Evolutionary conservation across 2,888 invertebrate species (phyloP), one percentile per base, ranked within the genome.

Genomic region (Sinopyrophorus schimmeli): DNA sequence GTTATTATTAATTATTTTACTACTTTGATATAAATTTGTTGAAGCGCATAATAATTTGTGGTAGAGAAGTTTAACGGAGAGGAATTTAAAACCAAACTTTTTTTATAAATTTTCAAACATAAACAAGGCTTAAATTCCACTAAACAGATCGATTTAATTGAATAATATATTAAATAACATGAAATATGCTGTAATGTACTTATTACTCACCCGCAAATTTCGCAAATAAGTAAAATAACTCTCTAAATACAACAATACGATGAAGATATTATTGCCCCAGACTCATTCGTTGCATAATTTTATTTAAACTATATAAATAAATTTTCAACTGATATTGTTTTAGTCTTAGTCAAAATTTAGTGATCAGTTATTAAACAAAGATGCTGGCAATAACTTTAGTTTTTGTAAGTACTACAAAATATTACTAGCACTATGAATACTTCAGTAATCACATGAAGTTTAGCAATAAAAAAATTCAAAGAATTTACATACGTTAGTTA

Each of bases 201-300:
- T n/a, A n/a, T n/a, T 37, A 46, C 46, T 39, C 31, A 46, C 46
- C 46, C 46, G 30, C 43, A 43, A 38, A 38, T 44, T 44, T 27
- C 43, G 30, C 44, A 37, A 37, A 44, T 24, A 44, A 27, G 30
- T 15, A 37, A 37, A 31, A 14, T 5, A 24, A 12, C 14, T 39
- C 34, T 43, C 18, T 42, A 7, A 20, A 30, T 27, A 35, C 14
- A 35, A 37, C 18, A 14, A 31, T 18, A 41, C 12, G 37, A 35
- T 18, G 27, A 43, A 35, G 41, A 12, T 20, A 23, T 23, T 38
- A 14, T 43, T 49, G 42, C 37, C 49, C 30, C 27, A 17, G 46
- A 39, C 12, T 30, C 10, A 37, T 37, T 24, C 20, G 12, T 46
- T 46, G 32, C 39, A 46, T 46, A 46, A 46, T 46, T 30, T 34